A percentile compares a stretch with the other conserved stretches of the same genome.
Evolutionary conservation across 2,113 vertebrate species (phyloP).

Genomic region (Holacanthus passer): DNA sequence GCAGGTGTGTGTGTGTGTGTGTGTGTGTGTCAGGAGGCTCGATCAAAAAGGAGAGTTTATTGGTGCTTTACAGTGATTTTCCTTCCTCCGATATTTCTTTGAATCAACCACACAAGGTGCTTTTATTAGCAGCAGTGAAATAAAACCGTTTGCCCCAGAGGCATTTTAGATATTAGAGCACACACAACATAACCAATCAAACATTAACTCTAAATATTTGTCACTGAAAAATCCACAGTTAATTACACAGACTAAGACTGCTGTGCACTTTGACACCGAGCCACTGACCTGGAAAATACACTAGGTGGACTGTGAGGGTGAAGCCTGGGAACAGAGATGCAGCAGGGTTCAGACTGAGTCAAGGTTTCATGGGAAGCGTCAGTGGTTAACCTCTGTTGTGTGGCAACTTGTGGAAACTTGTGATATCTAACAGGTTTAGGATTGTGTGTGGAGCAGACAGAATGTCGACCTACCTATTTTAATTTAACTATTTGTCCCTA

Average conservation of each 20-base stretch:
- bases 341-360: not conserved
- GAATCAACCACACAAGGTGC: not conserved
- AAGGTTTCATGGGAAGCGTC: not conserved
- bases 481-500: not conserved
- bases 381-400: constrained; percentile 1
- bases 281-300: constrained; percentile 35
- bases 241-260: not conserved
- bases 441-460: not conserved
- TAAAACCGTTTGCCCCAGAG: constrained; percentile 17
- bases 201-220: constrained; percentile 42
- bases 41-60: not conserved
- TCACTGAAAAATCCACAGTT: not conserved
- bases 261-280: constrained; percentile 19
- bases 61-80: not conserved
- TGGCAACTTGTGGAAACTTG: not conserved
- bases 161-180: not conserved
- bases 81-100: not conserved
- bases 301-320: not conserved
- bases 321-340: constrained; percentile 36
- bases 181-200: constrained; percentile 1
- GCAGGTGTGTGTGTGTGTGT: constrained; percentile 86
- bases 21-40: not conserved
- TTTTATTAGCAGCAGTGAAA: constrained; percentile 23
- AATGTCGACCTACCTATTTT: not conserved
- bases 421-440: not conserved